Conservation (phyloP, 1,140 invertebrate genomes). For the Anthonomus grandis region DNA sequence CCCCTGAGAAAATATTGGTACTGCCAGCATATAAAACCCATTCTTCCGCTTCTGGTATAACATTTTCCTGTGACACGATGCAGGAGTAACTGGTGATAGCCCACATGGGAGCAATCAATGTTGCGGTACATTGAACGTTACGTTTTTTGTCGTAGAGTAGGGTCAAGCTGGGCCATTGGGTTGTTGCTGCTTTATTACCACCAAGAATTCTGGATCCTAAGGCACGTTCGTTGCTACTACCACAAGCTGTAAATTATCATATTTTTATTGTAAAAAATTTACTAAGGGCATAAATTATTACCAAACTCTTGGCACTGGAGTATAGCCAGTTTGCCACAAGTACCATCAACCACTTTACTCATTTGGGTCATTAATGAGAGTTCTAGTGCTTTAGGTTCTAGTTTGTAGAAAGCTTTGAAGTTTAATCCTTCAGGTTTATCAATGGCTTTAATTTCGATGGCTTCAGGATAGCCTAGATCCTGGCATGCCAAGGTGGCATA, state of each 20-base stretch:
- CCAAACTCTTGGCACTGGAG: slow-evolving; percentile 58
- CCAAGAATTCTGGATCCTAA: slow-evolving; percentile 52
- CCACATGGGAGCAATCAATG: slow-evolving; percentile 58
- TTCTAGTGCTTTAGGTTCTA: slow-evolving; percentile 43
- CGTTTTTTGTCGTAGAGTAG: slow-evolving; percentile 54
- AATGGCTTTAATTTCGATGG: slow-evolving; percentile 47
- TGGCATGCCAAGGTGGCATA: slow-evolving; percentile 56
- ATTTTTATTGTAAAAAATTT: slow-evolving; percentile 8
- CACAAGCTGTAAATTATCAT: slow-evolving; percentile 49
- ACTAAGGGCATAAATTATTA: slow-evolving; percentile 39
- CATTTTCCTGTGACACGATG: slow-evolving; percentile 35
- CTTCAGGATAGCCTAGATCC: slow-evolving; percentile 53
- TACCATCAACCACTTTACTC: slow-evolving; percentile 38
- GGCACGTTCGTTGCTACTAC: slow-evolving; percentile 45
- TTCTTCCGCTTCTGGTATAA: slow-evolving; percentile 26
- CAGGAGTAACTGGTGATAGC: slow-evolving; percentile 59
- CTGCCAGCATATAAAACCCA: slow-evolving; percentile 53
- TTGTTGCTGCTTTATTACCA: slow-evolving; percentile 49
- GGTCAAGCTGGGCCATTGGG: slow-evolving; percentile 58
- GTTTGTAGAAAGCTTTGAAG: slow-evolving; percentile 42
- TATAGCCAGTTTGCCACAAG: slow-evolving; percentile 53
- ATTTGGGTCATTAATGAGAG: slow-evolving; percentile 49
- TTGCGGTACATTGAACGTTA: slow-evolving; percentile 57
- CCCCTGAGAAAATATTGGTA: slow-evolving; percentile 42
- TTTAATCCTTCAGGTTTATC: slow-evolving; percentile 31